Conservation (phyloP, 2,113 vertebrate genomes). For the Machaerirhynchus nigripectus region DNA sequence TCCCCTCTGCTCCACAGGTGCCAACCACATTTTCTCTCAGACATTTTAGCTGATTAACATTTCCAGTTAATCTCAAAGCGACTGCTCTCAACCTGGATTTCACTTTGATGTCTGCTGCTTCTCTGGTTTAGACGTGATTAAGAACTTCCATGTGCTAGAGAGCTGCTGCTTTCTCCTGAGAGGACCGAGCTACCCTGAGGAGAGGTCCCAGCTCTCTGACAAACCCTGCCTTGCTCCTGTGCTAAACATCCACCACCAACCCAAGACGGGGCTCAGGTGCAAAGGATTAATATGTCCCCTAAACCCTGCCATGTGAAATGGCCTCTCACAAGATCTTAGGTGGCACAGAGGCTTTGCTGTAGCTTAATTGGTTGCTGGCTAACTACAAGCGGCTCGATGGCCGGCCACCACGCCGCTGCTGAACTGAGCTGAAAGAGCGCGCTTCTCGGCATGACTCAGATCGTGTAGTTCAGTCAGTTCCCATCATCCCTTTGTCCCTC, state of each 20-base stretch:
- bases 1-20: neutral
- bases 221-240: neutral
- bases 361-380: neutral
- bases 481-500: slow-evolving; percentile 62
- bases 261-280: neutral
- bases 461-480: slow-evolving; percentile 21
- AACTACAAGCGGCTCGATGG: neutral
- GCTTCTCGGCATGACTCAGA: neutral
- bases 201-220: neutral
- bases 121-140: neutral
- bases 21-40: neutral
- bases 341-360: neutral
- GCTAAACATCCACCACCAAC: neutral
- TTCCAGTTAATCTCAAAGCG: neutral
- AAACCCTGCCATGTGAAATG: neutral
- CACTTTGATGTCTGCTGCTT: neutral
- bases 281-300: neutral
- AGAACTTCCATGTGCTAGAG: neutral
- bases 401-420: neutral
- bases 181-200: neutral
- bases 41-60: slow-evolving; percentile 8
- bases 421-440: neutral
- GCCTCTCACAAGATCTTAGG: neutral
- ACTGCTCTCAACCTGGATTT: neutral
- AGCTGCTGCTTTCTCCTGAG: neutral